Evolutionary conservation across 1,140 invertebrate genomes (phyloP).

Genomic region (Panagrolaimus sp.): DNA sequence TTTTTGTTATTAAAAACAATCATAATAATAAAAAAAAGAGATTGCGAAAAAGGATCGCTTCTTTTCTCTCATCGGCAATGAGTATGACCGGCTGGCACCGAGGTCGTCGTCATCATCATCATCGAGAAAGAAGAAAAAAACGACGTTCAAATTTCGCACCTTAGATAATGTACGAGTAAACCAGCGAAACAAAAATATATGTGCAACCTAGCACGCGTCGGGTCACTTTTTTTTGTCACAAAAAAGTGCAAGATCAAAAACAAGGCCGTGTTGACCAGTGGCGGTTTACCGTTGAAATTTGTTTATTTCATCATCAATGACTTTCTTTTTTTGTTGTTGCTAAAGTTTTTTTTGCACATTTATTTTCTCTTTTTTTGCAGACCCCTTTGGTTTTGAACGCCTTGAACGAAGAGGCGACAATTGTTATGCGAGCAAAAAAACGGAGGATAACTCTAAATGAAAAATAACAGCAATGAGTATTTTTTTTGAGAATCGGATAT

Average conservation of each 20-base stretch:
- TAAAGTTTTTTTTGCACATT: no score
- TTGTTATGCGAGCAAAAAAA: not conserved
- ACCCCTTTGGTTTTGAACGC: not conserved
- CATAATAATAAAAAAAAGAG: no score
- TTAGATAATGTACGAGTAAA: not conserved
- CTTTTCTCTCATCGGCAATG: constrained; percentile 4
- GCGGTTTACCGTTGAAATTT: not conserved
- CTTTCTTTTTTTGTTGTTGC: no score
- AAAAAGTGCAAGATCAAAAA: not conserved
- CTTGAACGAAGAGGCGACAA: not conserved
- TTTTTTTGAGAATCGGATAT: not conserved
- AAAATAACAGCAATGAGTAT: not conserved
- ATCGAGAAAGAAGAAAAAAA: no score
- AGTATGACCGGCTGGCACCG: constrained; percentile 6
- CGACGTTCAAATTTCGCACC: no score
- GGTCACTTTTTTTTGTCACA: not conserved
- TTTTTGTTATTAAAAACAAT: no score
- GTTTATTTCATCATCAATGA: no score
- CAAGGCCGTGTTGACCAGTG: not conserved
- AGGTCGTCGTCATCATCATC: constrained; percentile 5
- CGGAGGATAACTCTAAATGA: no score
- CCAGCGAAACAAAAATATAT: not conserved
- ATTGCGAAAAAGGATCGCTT: not conserved
- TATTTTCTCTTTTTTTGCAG: no score
- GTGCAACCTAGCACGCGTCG: constrained; percentile 11